Percentiles rank a stretch among this genome's conserved stretches.
Evolutionary conservation across 2,888 invertebrate species (phyloP).

Genomic region (Phoenoteleia sp.): DNA sequence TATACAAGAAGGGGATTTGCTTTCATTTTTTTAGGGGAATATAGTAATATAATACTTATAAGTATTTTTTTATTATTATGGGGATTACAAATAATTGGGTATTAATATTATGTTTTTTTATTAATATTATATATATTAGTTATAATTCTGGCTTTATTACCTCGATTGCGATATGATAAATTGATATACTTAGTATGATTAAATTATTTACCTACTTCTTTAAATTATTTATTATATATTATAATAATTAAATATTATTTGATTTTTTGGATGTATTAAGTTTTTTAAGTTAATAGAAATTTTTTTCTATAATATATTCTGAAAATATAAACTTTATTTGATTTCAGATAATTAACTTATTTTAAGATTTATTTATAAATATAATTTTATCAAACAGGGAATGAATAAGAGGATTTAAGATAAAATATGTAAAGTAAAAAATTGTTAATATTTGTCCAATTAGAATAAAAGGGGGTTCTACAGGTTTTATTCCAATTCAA

Average conservation of each 20-base stretch:
- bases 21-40: conserved; percentile 90
- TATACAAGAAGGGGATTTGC: conserved; percentile 91
- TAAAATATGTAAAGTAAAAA: conserved; percentile 70
- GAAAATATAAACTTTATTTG: conserved; percentile 87
- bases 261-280: conserved; percentile 77
- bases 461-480: conserved; percentile 90
- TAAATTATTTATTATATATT: conserved; percentile 74
- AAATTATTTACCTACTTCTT: conserved; percentile 89
- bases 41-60: conserved; percentile 77
- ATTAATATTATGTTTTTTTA: conserved; percentile 78
- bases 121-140: conserved; percentile 66
- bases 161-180: conserved; percentile 92
- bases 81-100: conserved; percentile 42
- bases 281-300: conserved; percentile 87
- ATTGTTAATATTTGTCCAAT: conserved; percentile 89
- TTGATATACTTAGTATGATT: conserved; percentile 91
- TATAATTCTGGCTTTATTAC: conserved; percentile 87
- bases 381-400: too few relatives aligned
- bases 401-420: conserved; percentile 65
- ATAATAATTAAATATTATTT: conserved; percentile 79
- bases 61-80: conserved; percentile 68
- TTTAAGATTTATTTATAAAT: too few relatives aligned
- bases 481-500: conserved; percentile 91
- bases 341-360: conserved; percentile 82
- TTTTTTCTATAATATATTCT: conserved; percentile 81